Conservation (phyloP, 2,113 vertebrate genomes). For the Isurus oxyrinchus region DNA sequence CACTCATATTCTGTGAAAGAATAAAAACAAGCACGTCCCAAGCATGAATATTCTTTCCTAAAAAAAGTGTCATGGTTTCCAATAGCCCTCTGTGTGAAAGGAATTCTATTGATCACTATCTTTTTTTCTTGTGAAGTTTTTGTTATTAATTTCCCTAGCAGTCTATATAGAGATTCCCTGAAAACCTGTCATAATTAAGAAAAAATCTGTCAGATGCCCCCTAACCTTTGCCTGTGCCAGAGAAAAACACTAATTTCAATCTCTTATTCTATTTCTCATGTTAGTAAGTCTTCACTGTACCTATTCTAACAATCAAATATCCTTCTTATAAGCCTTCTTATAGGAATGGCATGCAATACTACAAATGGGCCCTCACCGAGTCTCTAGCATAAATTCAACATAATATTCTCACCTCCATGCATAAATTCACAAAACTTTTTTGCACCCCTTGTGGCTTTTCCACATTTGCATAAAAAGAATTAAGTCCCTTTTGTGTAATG, state of each 20-base stretch:
- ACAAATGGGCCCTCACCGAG: background rate
- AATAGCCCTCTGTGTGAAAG: too few relatives aligned
- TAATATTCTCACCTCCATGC: background rate
- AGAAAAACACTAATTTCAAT: background rate
- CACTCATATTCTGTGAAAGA: background rate
- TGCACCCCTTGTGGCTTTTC: background rate
- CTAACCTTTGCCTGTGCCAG: too few relatives aligned
- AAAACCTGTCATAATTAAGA: too few relatives aligned
- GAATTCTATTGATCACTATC: too few relatives aligned
- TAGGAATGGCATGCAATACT: background rate
- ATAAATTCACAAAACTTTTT: background rate
- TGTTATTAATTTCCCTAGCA: too few relatives aligned
- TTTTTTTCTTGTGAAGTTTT: too few relatives aligned
- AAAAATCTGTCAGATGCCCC: too few relatives aligned
- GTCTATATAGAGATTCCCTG: too few relatives aligned
- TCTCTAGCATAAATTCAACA: background rate
- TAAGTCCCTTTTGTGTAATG: background rate
- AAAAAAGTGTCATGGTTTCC: background rate
- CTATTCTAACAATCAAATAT: background rate
- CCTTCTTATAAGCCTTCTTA: background rate
- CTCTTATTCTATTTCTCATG: background rate
- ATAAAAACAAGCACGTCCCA: background rate
- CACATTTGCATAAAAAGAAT: background rate
- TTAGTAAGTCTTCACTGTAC: background rate
- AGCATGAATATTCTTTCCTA: background rate